Percentiles rank a stretch among this genome's conserved stretches.
Conservation (phyloP, 30 jellyfish, hydroid and myxozoan species). For the Catostylus mosaicus region DNA sequence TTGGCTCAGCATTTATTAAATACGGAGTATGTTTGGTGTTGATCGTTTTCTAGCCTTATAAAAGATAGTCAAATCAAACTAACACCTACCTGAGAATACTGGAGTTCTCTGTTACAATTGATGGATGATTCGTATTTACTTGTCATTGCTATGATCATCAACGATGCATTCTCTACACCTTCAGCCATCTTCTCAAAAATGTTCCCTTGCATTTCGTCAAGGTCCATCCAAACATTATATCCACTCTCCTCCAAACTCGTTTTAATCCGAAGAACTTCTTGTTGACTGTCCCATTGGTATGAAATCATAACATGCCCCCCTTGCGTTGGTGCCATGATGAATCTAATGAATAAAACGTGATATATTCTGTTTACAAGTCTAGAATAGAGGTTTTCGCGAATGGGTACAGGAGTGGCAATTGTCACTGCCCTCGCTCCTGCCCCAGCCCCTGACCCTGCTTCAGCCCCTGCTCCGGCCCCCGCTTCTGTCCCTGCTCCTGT, state of each 20-base stretch:
- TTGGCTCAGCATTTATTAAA: too few relatives aligned
- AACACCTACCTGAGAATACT: slow-evolving; percentile 32
- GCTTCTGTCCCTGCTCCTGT: too few relatives aligned
- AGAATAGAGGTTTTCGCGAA: too few relatives aligned
- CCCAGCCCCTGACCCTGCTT: too few relatives aligned
- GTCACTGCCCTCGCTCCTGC: too few relatives aligned
- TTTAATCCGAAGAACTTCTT: slow-evolving; percentile 30
- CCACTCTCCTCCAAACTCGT: slow-evolving; percentile 48
- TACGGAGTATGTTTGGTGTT: background rate
- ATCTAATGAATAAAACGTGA: background rate
- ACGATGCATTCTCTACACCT: slow-evolving; percentile 40
- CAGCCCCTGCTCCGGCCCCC: too few relatives aligned
- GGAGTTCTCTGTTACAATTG: slow-evolving; percentile 38
- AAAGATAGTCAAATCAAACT: background rate
- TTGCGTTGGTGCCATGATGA: background rate
- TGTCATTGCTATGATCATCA: slow-evolving; percentile 30
- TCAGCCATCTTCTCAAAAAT: slow-evolving; percentile 55
- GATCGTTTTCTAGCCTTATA: background rate
- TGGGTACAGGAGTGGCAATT: too few relatives aligned
- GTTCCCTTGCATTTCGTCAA: slow-evolving; percentile 52
- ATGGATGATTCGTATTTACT: slow-evolving; percentile 31
- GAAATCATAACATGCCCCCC: slow-evolving; percentile 33
- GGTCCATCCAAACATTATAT: slow-evolving; percentile 51
- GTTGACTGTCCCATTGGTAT: slow-evolving; percentile 49
- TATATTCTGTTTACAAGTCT: too few relatives aligned